Base-by-base conservation (phyloP, 2,113 vertebrate genomes). In the Apus apus region DNA sequence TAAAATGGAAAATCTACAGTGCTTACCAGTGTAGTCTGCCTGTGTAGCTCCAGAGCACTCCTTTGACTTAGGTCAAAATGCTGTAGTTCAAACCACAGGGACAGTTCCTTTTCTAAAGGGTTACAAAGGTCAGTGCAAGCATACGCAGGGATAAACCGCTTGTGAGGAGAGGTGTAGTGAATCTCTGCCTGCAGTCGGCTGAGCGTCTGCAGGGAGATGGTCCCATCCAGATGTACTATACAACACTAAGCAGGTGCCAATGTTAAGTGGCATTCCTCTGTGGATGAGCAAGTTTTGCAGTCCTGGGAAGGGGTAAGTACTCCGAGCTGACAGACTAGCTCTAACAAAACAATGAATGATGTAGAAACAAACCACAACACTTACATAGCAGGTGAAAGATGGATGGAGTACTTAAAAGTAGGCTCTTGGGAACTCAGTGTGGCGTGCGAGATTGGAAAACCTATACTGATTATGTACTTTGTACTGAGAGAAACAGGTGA, bases 371-470 rank as follows among this genome's bases (percentile, higher is more conserved):
- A 72, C 85, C 15, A 0, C 43, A 93, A n/a, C 71, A 66, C 60
- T 95, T 92, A 54, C 17, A n/a, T 57, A 60, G 64, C 83, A 89
- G 80, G 50, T 92, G 93, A 94, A 96, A 94, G 96, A 97, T 95
- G 86, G 86, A 93, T 92, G 53, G 12, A 67, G 40, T 87, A 76
- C 86, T 95, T 97, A 91, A 85, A 95, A 71, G 61, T 48, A 83
- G 56, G 64, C 96, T 86, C 91, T 89, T 9, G 71, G 87, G 91
- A 90, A 13, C 61, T 87, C 73, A 58, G 27, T n/a, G 50, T 58
- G 46, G 30, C 1, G 0, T 97, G 58, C 56, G 79, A 91, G 86
- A 74, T 57, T 93, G 91, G 91, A 87, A 94, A 94, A 74, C 36
- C 29, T 93, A 53, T 34, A 36, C 30, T 43, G 40, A 81, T 86